A percentile compares a stretch with the other conserved stretches of the same genome.
Conservation (phyloP, 2,888 invertebrate genomes). For the Xanthorhoe designata region DNA sequence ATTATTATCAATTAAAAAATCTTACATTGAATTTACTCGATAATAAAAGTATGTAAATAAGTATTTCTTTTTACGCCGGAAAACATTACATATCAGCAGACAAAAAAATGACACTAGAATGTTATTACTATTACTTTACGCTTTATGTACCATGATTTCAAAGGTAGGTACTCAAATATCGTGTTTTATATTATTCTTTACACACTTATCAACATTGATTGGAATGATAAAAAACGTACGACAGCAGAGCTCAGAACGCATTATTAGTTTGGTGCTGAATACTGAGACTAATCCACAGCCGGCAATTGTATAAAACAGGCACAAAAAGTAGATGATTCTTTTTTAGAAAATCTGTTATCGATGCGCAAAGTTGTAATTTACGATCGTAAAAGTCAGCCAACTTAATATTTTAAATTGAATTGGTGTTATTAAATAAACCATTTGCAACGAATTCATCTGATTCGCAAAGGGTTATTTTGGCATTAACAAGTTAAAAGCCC, state of each 20-base stretch:
- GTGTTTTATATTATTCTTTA: too few species aligned
- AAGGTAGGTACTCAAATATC: too few species aligned
- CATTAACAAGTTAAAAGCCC: background rate
- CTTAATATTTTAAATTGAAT: slow-evolving; percentile 2
- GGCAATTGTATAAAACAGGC: background rate
- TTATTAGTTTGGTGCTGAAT: background rate
- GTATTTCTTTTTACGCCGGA: too few species aligned
- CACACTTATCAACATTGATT: too few species aligned
- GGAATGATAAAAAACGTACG: too few species aligned
- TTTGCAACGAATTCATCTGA: background rate
- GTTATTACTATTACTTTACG: too few species aligned
- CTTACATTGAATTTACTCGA: too few species aligned
- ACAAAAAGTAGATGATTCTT: background rate
- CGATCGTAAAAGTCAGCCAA: slow-evolving; percentile 22
- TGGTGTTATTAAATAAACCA: slow-evolving; percentile 5
- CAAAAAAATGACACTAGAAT: too few species aligned
- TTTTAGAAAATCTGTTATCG: background rate
- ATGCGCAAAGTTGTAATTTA: slow-evolving; percentile 28
- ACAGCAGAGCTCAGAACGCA: background rate
- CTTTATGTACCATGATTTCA: too few species aligned
- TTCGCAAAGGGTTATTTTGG: background rate
- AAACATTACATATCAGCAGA: too few species aligned
- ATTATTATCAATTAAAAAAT: too few species aligned
- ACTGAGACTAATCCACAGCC: background rate
- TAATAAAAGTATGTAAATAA: too few species aligned